A percentile compares a stretch with the other conserved stretches of the same genome.
Conservation (phyloP, 2,797 vertebrate species). For the Hyperoplus lanceolatus region DNA sequence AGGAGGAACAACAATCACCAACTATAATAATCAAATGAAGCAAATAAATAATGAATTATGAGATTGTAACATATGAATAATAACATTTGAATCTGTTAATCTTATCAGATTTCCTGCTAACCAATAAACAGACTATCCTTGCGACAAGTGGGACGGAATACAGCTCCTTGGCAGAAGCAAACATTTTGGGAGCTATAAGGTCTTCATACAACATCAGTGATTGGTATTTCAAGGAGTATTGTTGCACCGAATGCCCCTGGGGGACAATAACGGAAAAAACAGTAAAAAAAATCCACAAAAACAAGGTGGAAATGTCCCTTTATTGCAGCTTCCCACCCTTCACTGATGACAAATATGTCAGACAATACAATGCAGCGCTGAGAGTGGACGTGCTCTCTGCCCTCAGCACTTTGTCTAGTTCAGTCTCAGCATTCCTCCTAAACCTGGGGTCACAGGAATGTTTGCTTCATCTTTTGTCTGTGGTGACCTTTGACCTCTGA, state of each 20-base stretch:
- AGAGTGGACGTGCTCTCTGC: not conserved
- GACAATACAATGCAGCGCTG: slow-evolving; percentile 12
- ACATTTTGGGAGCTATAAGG: not conserved
- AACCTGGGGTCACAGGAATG: slow-evolving; percentile 5
- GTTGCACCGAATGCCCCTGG: not conserved
- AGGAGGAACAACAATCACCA: too few relatives aligned
- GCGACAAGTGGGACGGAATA: not conserved
- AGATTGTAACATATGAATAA: too few relatives aligned
- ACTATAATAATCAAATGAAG: too few relatives aligned
- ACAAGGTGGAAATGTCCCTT: not conserved
- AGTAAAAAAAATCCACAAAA: not conserved
- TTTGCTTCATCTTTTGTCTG: slow-evolving; percentile 55
- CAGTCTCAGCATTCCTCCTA: slow-evolving; percentile 24
- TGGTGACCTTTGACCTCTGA: slow-evolving; percentile 50
- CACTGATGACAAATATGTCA: not conserved
- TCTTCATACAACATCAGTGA: not conserved
- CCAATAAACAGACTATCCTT: not conserved
- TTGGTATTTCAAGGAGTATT: not conserved
- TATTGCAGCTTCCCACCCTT: not conserved
- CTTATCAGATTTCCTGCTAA: not conserved
- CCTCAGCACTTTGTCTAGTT: slow-evolving; percentile 37
- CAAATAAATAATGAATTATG: too few relatives aligned
- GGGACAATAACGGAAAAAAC: not conserved
- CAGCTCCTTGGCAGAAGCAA: not conserved
- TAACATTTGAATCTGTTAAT: too few relatives aligned